A percentile compares a stretch with the other conserved stretches of the same genome.
Evolutionary conservation across 2,797 vertebrate species (phyloP).

Genomic region (Helicolenus hilgendorfi): DNA sequence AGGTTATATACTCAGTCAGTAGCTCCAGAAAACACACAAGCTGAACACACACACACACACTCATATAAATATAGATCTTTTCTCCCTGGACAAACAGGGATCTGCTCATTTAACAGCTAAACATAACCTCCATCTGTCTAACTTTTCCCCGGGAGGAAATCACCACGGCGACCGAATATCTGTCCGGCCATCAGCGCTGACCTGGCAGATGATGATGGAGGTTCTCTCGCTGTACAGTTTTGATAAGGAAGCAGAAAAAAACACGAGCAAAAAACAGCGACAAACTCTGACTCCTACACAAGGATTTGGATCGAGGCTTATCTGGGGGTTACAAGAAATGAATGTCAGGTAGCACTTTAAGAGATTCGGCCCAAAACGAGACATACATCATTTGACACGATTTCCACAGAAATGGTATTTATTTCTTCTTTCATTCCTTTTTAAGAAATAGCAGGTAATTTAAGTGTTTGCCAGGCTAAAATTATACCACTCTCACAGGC

Average conservation of each 20-base stretch:
- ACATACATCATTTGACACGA: neutral
- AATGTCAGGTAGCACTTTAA: constrained; percentile 25
- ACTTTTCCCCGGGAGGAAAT: neutral
- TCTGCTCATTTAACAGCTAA: constrained; percentile 48
- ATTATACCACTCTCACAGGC: neutral
- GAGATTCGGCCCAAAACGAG: neutral
- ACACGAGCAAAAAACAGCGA: neutral
- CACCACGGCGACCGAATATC: neutral
- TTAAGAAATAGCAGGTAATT: neutral
- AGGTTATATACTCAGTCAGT: constrained; percentile 9
- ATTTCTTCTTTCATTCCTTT: neutral
- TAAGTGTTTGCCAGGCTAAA: neutral
- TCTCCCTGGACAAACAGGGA: constrained; percentile 10
- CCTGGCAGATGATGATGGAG: constrained; percentile 17
- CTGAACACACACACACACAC: neutral
- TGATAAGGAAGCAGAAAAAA: constrained; percentile 25
- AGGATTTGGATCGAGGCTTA: neutral
- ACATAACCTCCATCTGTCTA: neutral
- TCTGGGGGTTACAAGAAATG: neutral
- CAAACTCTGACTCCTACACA: constrained; percentile 13
- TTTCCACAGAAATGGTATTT: neutral
- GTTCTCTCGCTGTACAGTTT: neutral
- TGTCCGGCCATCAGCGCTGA: constrained; percentile 1
- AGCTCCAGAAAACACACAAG: neutral
- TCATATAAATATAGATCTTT: neutral